Evolutionary conservation across 2,113 vertebrate genomes (phyloP).

Genomic region (Erythrocercus mccallii): DNA sequence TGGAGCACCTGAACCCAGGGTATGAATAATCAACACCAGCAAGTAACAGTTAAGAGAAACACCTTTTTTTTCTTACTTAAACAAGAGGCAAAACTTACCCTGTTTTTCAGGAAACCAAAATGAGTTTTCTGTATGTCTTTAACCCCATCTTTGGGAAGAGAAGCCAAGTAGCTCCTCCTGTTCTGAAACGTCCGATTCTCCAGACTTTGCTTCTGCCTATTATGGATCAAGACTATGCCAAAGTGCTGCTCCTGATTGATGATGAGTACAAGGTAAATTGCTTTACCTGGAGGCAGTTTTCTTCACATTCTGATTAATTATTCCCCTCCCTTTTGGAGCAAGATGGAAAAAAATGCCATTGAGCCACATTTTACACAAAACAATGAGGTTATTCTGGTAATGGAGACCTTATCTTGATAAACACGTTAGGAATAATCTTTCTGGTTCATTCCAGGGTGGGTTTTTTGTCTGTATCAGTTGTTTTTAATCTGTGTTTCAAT

Average conservation of each 20-base stretch:
- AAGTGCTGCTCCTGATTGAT: conserved; percentile 90
- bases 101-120: conserved; percentile 82
- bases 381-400: neutral
- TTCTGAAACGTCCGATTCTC: conserved; percentile 83
- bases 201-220: conserved; percentile 90
- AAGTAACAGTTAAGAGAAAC: neutral
- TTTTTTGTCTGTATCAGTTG: neutral
- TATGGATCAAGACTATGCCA: conserved; percentile 97
- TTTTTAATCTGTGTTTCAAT: neutral
- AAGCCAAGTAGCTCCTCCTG: conserved; percentile 87
- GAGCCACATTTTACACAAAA: neutral
- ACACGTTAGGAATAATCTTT: neutral
- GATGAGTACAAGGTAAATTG: conserved; percentile 89
- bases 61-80: neutral
- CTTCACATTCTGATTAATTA: neutral
- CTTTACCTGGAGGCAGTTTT: neutral
- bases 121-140: conserved; percentile 89
- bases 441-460: neutral
- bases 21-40: neutral
- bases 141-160: conserved; percentile 96
- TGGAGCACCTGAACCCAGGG: neutral
- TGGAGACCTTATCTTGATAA: neutral
- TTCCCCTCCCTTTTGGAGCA: neutral
- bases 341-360: neutral
- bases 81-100: neutral